Conservation (phyloP, 2,888 invertebrate species). For the Agapostemon virescens region DNA sequence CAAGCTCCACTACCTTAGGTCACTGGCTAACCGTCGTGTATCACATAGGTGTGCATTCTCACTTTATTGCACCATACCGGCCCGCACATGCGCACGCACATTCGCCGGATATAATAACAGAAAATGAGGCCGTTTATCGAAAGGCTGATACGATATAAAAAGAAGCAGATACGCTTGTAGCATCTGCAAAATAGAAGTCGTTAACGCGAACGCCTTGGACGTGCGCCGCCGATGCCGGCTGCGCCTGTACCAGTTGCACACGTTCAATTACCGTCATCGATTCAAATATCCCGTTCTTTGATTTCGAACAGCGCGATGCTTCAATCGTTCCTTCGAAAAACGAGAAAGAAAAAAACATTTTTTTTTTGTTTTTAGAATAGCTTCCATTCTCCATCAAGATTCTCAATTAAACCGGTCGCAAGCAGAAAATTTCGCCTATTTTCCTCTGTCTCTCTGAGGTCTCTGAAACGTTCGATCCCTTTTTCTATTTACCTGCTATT, state of each 20-base stretch:
- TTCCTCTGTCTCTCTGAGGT: too few relatives aligned
- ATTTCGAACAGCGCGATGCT: background rate
- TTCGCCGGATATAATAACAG: conserved; percentile 62
- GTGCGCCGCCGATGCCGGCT: background rate
- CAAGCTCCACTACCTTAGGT: conserved; percentile 71
- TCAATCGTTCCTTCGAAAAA: background rate
- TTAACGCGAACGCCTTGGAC: conserved; percentile 23
- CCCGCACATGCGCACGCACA: conserved; percentile 64
- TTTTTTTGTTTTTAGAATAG: too few relatives aligned
- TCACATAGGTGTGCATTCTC: conserved; percentile 65
- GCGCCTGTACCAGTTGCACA: background rate
- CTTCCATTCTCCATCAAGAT: background rate
- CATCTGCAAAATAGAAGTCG: conserved; percentile 49
- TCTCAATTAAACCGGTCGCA: too few relatives aligned
- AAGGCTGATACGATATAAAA: conserved; percentile 59
- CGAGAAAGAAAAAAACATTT: too few relatives aligned
- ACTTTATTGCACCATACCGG: conserved; percentile 62
- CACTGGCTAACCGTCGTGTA: conserved; percentile 73
- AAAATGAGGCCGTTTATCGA: conserved; percentile 61
- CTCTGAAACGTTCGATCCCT: too few relatives aligned
- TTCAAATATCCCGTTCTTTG: background rate
- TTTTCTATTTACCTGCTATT: too few relatives aligned
- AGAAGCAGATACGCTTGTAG: conserved; percentile 47
- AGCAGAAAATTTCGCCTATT: too few relatives aligned
- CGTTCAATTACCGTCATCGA: background rate